Base-by-base conservation (phyloP, 2,797 vertebrate species). In the Phylloscopus collybita region DNA sequence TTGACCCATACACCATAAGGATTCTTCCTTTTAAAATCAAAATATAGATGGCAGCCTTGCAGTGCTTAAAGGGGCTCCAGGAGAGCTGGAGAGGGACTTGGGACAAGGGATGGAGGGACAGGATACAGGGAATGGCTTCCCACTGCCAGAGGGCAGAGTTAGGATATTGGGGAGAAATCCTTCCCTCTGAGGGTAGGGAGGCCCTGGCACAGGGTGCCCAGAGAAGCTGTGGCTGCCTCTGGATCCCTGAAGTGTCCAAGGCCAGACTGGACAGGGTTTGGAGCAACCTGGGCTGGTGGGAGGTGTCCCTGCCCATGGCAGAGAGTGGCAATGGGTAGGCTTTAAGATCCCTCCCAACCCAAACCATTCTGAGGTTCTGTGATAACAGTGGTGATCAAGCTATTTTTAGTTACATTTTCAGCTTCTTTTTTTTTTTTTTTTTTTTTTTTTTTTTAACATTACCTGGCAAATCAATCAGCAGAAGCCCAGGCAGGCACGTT, bases 251-350 rank as follows among this genome's bases (percentile, higher is more conserved):
- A 51, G 23, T 59, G 45, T 5, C 45, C 71, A 5, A 51, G 50
- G 16, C 11, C 20, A 34, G 44, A 23, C 0, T 89, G 78, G 34
- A 61, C 0, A 0, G 34, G 13, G 10, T 42, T 61, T 23, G 79
- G n/a, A 45, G 27, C 29, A 13, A 0, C 27, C 29, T 89, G 87
- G 57, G 36, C 0, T 0, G 3, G 32, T 57, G 79, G 71, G 1
- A 76, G 9, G 5, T 64, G 64, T 76, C 44, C 50, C 44, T 70
- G 16, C 5, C 22, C 11, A 16, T 29, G 44, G 19, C 27, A 44
- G 22, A 11, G 34, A 13, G 13, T 32, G 36, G 42, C 0, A 38
- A 16, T 38, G 20, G 23, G 4, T 51, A 50, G 2, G 16, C 27
- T 45, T 21, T 57, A 1, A 5, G 6, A 5, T 57, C 29, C 5